These are phyloP conservation scores for Siphamia tubifer DNA, from an alignment of 2,113 vertebrate genomes.

Conservation along the genomic window DNA sequence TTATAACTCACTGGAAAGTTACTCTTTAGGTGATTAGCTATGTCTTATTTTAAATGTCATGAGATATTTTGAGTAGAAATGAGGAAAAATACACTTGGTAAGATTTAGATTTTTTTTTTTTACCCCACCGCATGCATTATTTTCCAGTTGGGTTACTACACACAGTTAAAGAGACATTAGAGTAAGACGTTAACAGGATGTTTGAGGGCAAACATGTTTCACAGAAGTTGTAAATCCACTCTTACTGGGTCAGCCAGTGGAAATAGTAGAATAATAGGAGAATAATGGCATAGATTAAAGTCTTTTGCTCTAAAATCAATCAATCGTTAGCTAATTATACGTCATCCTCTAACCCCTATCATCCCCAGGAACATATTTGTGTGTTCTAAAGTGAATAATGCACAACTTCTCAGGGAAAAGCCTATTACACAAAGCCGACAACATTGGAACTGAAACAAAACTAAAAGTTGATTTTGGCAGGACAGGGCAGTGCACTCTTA, in stretches of 20 bases:
- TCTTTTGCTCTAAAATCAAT: not conserved
- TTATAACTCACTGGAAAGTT: too few relatives aligned
- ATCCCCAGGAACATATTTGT: not conserved
- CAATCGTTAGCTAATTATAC: not conserved
- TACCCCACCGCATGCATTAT: too few relatives aligned
- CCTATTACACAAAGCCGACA: not conserved
- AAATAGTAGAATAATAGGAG: constrained; percentile 18
- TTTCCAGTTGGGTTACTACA: not conserved
- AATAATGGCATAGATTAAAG: not conserved
- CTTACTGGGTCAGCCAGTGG: not conserved
- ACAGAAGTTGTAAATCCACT: not conserved
- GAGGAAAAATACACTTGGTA: too few relatives aligned
- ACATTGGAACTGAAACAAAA: not conserved
- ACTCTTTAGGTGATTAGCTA: too few relatives aligned
- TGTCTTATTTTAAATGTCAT: too few relatives aligned
- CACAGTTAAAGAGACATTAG: too few relatives aligned
- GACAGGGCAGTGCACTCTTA: not conserved
- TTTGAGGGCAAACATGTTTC: constrained; percentile 4
- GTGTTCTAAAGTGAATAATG: not conserved
- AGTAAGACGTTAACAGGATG: not conserved
- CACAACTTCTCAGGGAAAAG: not conserved
- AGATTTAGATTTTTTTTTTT: too few relatives aligned
- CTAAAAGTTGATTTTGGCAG: constrained; percentile 42
- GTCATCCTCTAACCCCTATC: not conserved
- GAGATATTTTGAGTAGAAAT: too few relatives aligned